These are phyloP conservation scores for Lydus trimaculatus DNA, from an alignment of 2,888 invertebrate species.

Conservation along the genomic window DNA sequence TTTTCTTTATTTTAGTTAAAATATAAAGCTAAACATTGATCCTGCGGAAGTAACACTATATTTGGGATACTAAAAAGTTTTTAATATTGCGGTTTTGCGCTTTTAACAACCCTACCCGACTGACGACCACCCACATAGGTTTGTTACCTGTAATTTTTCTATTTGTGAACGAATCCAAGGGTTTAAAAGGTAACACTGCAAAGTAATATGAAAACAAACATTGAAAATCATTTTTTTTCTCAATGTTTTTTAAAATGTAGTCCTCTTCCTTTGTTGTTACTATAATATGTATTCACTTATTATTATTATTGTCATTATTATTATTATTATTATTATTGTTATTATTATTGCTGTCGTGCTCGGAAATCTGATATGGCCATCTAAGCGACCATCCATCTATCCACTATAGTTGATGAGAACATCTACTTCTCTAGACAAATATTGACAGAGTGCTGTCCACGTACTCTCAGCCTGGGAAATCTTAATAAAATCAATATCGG, in stretches of 20 bases:
- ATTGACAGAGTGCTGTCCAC: slow-evolving; percentile 65
- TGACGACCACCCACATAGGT: slow-evolving; percentile 29
- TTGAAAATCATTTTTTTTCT: not conserved
- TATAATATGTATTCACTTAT: not conserved
- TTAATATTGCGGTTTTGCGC: slow-evolving; percentile 31
- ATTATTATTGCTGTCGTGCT: slow-evolving; percentile 18
- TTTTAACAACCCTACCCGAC: slow-evolving; percentile 14
- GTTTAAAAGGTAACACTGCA: not conserved
- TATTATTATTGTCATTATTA: not conserved
- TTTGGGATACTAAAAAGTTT: slow-evolving; percentile 9
- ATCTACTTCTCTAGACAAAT: slow-evolving; percentile 73
- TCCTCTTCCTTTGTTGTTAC: not conserved
- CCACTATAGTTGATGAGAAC: slow-evolving; percentile 61
- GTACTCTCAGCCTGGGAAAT: slow-evolving; percentile 55
- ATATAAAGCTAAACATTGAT: not conserved
- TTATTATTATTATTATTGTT: slow-evolving; percentile 1
- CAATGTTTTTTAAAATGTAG: not conserved
- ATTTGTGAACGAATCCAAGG: slow-evolving; percentile 12
- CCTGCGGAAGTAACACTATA: slow-evolving; percentile 32
- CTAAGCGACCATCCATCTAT: slow-evolving; percentile 44
- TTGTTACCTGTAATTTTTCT: slow-evolving; percentile 19
- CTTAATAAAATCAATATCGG: slow-evolving; percentile 57
- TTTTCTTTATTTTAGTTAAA: too few relatives aligned
- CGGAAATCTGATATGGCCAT: slow-evolving; percentile 36
- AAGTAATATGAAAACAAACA: not conserved